phyloP scores from a whole-genome alignment of 2,797 vertebrate genomes.

The Falco columbarius region DNA sequence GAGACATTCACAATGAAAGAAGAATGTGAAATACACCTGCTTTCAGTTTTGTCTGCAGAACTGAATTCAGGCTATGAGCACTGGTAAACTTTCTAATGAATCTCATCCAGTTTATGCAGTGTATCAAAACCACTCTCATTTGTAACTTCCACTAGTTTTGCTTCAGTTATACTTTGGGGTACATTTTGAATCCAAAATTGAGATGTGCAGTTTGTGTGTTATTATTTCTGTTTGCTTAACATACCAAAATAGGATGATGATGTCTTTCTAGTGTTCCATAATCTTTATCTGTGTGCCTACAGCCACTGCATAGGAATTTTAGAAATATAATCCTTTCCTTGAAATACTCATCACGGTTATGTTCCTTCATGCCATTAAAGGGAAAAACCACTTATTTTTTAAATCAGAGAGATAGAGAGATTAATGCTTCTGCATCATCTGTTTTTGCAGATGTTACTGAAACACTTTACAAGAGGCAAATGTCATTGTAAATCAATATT shows the following conservation, averaged over 20 bases:
- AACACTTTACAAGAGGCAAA: slow-evolving; percentile 3
- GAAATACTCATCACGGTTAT: background rate
- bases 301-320: background rate
- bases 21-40: background rate
- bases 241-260: background rate
- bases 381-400: background rate
- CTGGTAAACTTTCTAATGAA: background rate
- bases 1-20: background rate
- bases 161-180: background rate
- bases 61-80: background rate
- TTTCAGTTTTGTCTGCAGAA: background rate
- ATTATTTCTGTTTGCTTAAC: background rate
- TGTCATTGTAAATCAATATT: slow-evolving; percentile 47
- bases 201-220: background rate
- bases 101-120: background rate
- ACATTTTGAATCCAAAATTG: background rate
- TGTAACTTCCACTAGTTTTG: background rate
- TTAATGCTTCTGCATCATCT: slow-evolving; percentile 36
- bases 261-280: background rate
- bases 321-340: slow-evolving; percentile 16
- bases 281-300: background rate
- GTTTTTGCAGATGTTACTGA: slow-evolving; percentile 40
- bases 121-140: background rate
- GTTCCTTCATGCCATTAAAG: background rate
- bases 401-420: slow-evolving; percentile 7